phyloP scores from a whole-genome alignment of 53 echinoderm and acorn worm genomes.

The Zoroaster sp. region DNA sequence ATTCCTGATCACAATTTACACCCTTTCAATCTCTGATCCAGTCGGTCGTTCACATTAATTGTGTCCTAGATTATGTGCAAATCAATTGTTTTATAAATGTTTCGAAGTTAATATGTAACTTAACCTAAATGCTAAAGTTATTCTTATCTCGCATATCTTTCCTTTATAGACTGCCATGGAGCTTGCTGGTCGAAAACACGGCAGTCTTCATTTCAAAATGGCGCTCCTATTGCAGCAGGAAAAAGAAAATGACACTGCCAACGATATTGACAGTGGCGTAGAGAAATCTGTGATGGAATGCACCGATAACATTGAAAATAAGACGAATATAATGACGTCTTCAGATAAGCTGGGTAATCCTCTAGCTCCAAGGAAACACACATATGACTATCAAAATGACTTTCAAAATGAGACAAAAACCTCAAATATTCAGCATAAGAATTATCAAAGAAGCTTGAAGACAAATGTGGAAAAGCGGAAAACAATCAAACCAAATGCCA shows the following conservation, averaged over 20 bases:
- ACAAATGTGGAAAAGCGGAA: neutral
- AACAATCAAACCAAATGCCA: neutral
- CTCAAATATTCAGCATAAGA: neutral
- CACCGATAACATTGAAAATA: neutral
- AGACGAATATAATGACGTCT: neutral
- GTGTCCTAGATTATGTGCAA: no score
- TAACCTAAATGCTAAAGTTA: no score
- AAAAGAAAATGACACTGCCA: neutral
- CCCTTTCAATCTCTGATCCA: no score
- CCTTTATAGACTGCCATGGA: conserved; percentile 69
- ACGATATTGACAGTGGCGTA: neutral
- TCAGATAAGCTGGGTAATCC: neutral
- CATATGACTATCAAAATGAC: neutral
- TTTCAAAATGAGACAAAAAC: neutral
- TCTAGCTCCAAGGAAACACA: neutral
- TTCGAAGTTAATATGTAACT: no score
- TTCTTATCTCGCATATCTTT: neutral
- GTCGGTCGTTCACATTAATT: no score
- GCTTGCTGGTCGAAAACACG: conserved; percentile 74
- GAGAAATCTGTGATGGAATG: neutral
- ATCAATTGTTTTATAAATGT: no score
- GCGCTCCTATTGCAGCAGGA: conserved; percentile 65
- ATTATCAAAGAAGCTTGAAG: neutral
- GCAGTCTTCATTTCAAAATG: conserved; percentile 87
- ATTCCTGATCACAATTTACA: no score